Evolutionary conservation across 2,888 invertebrate genomes (phyloP).

Genomic region (Trypoxylon attenuatum): DNA sequence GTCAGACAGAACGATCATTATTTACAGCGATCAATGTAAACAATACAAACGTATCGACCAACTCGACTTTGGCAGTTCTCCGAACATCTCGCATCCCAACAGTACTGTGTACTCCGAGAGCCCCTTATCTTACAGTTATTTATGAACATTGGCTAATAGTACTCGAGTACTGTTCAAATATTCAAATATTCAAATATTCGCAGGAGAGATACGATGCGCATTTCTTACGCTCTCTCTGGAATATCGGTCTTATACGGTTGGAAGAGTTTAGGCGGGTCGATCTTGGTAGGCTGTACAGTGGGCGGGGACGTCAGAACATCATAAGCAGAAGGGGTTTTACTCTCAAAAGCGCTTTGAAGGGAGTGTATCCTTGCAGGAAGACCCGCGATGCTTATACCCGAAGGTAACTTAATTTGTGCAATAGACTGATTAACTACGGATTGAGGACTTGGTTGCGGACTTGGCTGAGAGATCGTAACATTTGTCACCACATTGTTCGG

Average conservation of each 20-base stretch:
- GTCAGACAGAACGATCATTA: too few species aligned
- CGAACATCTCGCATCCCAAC: neutral
- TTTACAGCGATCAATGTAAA: neutral
- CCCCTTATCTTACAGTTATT: too few species aligned
- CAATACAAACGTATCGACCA: neutral
- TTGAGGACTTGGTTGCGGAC: slow-evolving; percentile 36
- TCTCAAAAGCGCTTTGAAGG: slow-evolving; percentile 46
- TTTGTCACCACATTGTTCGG: too few species aligned
- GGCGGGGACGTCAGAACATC: slow-evolving; percentile 26
- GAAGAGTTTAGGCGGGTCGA: slow-evolving; percentile 80
- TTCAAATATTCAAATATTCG: neutral
- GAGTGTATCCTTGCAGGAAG: slow-evolving; percentile 49
- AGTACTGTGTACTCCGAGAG: neutral
- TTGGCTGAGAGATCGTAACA: slow-evolving; percentile 9
- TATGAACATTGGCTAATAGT: neutral
- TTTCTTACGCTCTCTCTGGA: slow-evolving; percentile 61
- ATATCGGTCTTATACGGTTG: slow-evolving; percentile 84
- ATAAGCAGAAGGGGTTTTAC: slow-evolving; percentile 40
- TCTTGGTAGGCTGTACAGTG: slow-evolving; percentile 64
- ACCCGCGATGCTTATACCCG: slow-evolving; percentile 51
- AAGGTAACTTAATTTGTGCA: slow-evolving; percentile 53
- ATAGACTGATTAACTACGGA: too few species aligned
- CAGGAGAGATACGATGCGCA: too few species aligned
- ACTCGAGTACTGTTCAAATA: neutral
- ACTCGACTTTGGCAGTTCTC: neutral